Base-by-base conservation (phyloP, 2,113 vertebrate species). In the Platichthys stellatus region DNA sequence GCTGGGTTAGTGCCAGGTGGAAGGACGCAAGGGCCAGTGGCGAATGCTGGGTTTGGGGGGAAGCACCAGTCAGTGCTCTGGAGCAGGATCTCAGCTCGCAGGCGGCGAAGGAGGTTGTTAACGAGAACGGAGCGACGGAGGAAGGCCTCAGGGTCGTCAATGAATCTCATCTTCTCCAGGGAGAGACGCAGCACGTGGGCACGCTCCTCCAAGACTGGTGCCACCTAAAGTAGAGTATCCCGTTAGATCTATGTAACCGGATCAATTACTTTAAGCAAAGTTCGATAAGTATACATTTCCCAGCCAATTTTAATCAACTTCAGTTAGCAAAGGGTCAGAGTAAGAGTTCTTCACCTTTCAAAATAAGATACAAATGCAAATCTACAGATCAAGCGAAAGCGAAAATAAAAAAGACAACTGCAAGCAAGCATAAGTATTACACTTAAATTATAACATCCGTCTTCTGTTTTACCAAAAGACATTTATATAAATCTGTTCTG, bases 111-210 rank as follows among this genome's bases (percentile, higher is more conserved):
- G 59, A 99, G 93, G 68, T 99, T 99, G 92, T 99, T 99, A 28
- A 99, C 98, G 3, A 99, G 96, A 69, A 99, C 98, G 0, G 97
- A 98, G 77, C 98, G 95, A 2, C 97, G 94, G 71, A 99, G 94
- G 87, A 99, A 99, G 23, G 96, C 96, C 85, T 99, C 98, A 0
- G 98, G 98, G 72, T 99, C 97, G 0, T 99, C 98, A 0, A 99
- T 98, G 87, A 97, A 97, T 69, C 97, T 96, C 69, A 99, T 95
- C 92, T 99, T 99, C 89, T 98, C 97, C 91, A 99, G 91, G 77
- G 98, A 99, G 92, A 99, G 96, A 70, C 97, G 98, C 59, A 99
- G 96, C 68, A 99, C 95, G 49, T 98, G 97, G 65, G 96, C 96
- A 3, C 97, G 95, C 78, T 99, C 98, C 92, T 99, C 97, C 84